Evolutionary conservation across 2,113 vertebrate species (phyloP).

Genomic region (Channa maculata): DNA sequence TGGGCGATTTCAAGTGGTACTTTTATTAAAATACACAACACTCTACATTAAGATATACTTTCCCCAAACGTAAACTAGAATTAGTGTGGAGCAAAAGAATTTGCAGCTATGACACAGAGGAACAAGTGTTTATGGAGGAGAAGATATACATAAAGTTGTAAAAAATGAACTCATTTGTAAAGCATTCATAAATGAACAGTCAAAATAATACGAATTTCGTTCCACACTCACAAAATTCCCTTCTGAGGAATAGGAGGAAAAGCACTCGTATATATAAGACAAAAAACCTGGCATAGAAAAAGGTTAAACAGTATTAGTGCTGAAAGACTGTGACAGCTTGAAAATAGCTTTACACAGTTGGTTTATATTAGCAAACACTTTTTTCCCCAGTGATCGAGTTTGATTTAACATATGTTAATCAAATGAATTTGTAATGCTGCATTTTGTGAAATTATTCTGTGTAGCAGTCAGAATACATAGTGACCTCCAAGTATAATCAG

Average conservation of each 20-base stretch:
- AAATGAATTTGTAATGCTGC: not conserved
- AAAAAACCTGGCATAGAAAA: constrained; percentile 37
- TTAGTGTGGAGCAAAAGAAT: constrained; percentile 20
- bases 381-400: constrained; percentile 19
- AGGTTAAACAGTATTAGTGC: constrained; percentile 38
- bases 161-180: constrained; percentile 22
- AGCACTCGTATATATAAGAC: not conserved
- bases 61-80: constrained; percentile 65
- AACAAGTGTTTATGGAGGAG: constrained; percentile 48
- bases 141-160: constrained; percentile 19
- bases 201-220: constrained; percentile 25
- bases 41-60: constrained; percentile 71
- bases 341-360: constrained; percentile 54
- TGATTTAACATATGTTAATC: constrained; percentile 28
- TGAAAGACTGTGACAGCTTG: constrained; percentile 56
- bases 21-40: constrained; percentile 82
- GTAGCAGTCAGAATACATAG: not conserved
- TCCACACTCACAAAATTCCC: constrained; percentile 40
- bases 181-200: constrained; percentile 24
- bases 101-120: constrained; percentile 43
- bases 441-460: constrained; percentile 4
- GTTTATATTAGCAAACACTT: constrained; percentile 44
- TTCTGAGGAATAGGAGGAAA: constrained; percentile 5
- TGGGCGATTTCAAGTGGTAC: constrained; percentile 65
- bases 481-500: constrained; percentile 5